Percentiles rank a stretch among this genome's conserved stretches.
phyloP scores from a whole-genome alignment of 1,140 invertebrate genomes.

The Cryptotermes secundus region DNA sequence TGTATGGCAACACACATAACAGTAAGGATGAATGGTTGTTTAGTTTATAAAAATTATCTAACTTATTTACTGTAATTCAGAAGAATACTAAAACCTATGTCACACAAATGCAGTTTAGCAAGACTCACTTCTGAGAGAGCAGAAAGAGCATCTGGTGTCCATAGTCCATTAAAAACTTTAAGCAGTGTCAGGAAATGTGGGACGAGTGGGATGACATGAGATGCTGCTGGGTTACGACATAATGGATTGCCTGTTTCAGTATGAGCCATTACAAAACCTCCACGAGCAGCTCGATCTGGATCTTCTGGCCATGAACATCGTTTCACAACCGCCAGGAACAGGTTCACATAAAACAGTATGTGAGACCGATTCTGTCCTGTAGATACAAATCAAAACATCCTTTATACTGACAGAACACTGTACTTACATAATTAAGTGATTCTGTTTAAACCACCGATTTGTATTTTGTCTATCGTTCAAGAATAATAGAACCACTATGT shows the following conservation, averaged over 20 bases:
- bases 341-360: constrained; percentile 68
- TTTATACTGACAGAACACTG: too few relatives aligned
- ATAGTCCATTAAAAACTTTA: constrained; percentile 77
- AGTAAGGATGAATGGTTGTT: neutral
- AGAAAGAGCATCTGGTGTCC: constrained; percentile 63
- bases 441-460: too few relatives aligned
- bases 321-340: constrained; percentile 80
- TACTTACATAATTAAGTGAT: too few relatives aligned
- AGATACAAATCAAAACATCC: constrained; percentile 22
- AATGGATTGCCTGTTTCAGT: constrained; percentile 74
- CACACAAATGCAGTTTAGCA: constrained; percentile 20
- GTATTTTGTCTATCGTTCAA: too few relatives aligned
- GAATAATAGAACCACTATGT: too few relatives aligned
- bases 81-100: neutral
- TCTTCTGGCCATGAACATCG: constrained; percentile 81
- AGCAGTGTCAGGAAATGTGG: constrained; percentile 73
- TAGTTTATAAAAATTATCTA: constrained; percentile 30
- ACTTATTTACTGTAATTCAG: neutral
- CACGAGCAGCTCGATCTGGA: constrained; percentile 71
- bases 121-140: constrained; percentile 57
- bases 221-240: constrained; percentile 80
- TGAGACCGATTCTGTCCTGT: constrained; percentile 51
- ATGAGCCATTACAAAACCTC: constrained; percentile 74
- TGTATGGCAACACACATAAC: too few relatives aligned
- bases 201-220: constrained; percentile 75